Percentiles rank a stretch among this genome's conserved stretches.
phyloP scores from a whole-genome alignment of 2,797 vertebrate species.

The Xiphorhynchus erythropygius region DNA sequence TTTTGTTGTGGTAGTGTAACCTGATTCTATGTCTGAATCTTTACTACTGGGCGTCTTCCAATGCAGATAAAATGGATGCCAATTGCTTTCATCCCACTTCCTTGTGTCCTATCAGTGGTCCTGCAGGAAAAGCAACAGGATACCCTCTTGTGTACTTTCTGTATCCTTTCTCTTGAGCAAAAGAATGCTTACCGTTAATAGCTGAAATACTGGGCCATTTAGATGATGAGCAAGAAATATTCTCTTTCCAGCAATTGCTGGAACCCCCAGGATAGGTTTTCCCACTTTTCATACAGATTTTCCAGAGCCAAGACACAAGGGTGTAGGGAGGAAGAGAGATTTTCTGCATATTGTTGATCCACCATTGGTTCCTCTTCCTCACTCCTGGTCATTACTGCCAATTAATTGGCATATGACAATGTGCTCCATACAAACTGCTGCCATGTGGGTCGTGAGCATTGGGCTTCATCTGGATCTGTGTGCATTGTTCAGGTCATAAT shows the following conservation, averaged over 20 bases:
- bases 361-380: neutral
- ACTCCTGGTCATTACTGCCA: neutral
- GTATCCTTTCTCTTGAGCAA: neutral
- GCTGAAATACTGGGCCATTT: neutral
- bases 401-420: neutral
- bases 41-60: neutral
- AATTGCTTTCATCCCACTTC: neutral
- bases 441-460: accelerated
- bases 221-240: neutral
- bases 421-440: neutral
- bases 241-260: neutral
- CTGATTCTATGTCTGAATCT: neutral
- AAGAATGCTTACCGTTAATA: neutral
- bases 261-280: neutral
- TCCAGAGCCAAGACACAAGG: neutral
- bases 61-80: neutral
- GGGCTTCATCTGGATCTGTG: neutral
- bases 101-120: neutral
- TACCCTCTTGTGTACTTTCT: neutral
- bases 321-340: neutral
- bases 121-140: neutral
- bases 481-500: neutral
- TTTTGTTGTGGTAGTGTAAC: neutral
- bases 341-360: neutral
- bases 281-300: neutral